Evolutionary conservation across 2,888 invertebrate genomes (phyloP).

Genomic region (Macrosiphum euphorbiae): DNA sequence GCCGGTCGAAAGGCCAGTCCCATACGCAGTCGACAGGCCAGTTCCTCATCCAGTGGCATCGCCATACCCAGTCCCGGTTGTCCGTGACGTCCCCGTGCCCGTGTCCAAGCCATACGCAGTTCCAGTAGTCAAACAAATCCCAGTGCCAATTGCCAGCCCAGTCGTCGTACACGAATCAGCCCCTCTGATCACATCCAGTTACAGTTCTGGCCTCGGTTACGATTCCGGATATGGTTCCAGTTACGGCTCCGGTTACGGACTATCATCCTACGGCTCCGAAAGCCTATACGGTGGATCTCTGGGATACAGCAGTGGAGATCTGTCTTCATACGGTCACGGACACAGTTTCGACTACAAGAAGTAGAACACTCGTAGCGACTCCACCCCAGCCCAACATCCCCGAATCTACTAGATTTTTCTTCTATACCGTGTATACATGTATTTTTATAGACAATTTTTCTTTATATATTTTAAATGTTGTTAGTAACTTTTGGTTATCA

Average conservation of each 20-base stretch:
- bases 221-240: slow-evolving; percentile 1
- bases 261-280: background rate
- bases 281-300: background rate
- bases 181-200: slow-evolving; percentile 20
- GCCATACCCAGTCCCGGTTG: slow-evolving; percentile 46
- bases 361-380: background rate
- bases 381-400: too few species aligned
- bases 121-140: slow-evolving; percentile 22
- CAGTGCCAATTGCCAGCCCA: slow-evolving; percentile 42
- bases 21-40: slow-evolving; percentile 48
- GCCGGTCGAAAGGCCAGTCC: slow-evolving; percentile 45
- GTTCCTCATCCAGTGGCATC: slow-evolving; percentile 31
- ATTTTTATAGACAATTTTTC: slow-evolving; percentile 8
- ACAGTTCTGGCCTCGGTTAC: background rate
- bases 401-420: background rate
- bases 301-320: background rate
- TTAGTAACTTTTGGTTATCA: background rate
- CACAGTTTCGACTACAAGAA: slow-evolving; percentile 40
- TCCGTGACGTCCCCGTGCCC: slow-evolving; percentile 45
- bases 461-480: background rate
- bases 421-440: background rate
- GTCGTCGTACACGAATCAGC: background rate
- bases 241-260: slow-evolving; percentile 4
- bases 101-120: slow-evolving; percentile 51
- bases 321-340: slow-evolving; percentile 7